These are phyloP conservation scores for Mobula birostris DNA, from an alignment of 2,113 vertebrate species.

Conservation along the genomic window DNA sequence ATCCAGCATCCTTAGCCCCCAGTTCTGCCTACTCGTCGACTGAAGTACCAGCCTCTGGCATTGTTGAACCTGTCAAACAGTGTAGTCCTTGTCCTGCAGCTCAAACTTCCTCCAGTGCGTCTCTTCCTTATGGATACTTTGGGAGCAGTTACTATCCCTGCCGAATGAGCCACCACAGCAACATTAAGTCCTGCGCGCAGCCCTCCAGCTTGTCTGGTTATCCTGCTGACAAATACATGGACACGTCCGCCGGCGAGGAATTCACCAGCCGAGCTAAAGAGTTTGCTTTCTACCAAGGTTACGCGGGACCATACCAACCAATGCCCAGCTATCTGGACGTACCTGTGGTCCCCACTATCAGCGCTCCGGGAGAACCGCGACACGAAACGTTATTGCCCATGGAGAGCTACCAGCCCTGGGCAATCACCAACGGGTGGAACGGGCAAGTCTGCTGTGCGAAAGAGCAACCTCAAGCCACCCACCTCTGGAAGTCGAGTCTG, in stretches of 20 bases:
- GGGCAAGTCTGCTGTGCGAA: slow-evolving; percentile 95
- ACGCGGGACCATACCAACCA: slow-evolving; percentile 84
- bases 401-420: slow-evolving; percentile 96
- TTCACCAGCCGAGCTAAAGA: slow-evolving; percentile 89
- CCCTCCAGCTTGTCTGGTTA: slow-evolving; percentile 62
- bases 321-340: slow-evolving; percentile 92
- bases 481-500: slow-evolving; percentile 89
- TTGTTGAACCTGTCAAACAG: slow-evolving; percentile 87
- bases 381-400: slow-evolving; percentile 85
- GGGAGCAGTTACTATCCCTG: slow-evolving; percentile 93
- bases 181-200: slow-evolving; percentile 86
- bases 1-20: slow-evolving; percentile 81
- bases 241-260: slow-evolving; percentile 82
- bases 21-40: slow-evolving; percentile 69
- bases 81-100: slow-evolving; percentile 85
- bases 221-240: slow-evolving; percentile 81
- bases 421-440: slow-evolving; percentile 90
- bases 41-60: slow-evolving; percentile 76
- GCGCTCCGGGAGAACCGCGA: slow-evolving; percentile 76
- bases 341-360: slow-evolving; percentile 83
- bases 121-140: slow-evolving; percentile 95
- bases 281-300: slow-evolving; percentile 94
- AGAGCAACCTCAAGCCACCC: slow-evolving; percentile 83
- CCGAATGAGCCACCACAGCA: slow-evolving; percentile 81
- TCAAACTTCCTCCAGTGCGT: slow-evolving; percentile 81